Conservation (phyloP, 2,113 vertebrate genomes). For the Antennarius striatus region DNA sequence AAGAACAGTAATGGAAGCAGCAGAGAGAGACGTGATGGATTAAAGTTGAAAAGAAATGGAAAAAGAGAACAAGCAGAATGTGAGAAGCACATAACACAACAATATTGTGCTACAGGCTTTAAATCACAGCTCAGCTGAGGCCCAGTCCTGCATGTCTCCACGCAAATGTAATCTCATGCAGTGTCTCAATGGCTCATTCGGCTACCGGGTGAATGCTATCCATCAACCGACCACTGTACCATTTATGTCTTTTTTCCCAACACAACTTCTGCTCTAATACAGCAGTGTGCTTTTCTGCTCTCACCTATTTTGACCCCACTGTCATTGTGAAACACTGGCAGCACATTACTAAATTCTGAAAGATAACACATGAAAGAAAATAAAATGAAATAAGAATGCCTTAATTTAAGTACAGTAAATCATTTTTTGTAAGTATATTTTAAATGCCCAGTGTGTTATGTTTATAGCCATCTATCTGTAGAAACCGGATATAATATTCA, state of each 20-base stretch:
- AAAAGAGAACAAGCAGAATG: neutral
- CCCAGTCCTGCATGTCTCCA: slow-evolving; percentile 16
- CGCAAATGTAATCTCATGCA: slow-evolving; percentile 6
- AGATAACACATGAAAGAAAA: too few relatives aligned
- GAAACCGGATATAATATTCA: too few relatives aligned
- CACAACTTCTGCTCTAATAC: neutral
- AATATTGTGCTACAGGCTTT: slow-evolving; percentile 29
- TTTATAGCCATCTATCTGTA: too few relatives aligned
- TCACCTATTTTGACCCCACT: slow-evolving; percentile 2
- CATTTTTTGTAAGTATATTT: neutral
- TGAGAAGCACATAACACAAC: slow-evolving; percentile 6
- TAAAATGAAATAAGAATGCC: too few relatives aligned
- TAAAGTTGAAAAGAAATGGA: neutral
- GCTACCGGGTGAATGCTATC: slow-evolving; percentile 57
- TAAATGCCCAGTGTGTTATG: neutral
- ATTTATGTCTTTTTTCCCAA: slow-evolving; percentile 58
- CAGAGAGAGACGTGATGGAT: neutral
- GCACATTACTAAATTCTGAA: neutral
- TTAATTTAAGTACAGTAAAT: too few relatives aligned
- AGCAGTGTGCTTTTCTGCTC: neutral
- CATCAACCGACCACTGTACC: slow-evolving; percentile 60
- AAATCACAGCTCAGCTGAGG: slow-evolving; percentile 37
- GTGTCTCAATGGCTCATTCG: slow-evolving; percentile 48
- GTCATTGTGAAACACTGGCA: neutral
- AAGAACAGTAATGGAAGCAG: neutral